Evolutionary conservation across 2,797 vertebrate species (phyloP), one percentile per base, ranked within the genome.

Genomic region (Gymnothorax javanicus): DNA sequence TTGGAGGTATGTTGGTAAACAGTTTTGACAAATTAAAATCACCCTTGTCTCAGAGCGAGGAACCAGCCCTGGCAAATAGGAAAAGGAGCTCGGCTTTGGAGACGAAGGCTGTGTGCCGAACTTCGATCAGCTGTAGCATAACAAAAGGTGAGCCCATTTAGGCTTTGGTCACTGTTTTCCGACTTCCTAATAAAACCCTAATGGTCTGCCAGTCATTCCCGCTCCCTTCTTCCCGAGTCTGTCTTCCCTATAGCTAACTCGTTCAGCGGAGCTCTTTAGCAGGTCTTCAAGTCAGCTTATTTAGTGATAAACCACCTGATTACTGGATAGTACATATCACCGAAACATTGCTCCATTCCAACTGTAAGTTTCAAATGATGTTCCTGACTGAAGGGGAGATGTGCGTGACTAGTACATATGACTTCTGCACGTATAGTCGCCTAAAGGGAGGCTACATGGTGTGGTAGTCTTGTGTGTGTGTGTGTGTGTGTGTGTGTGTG

Each of bases 1-100:
- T 96, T 93, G 93, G 93, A 95, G 93, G 92, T 91, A 92, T 91
- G 92, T 93, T 94, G 92, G 94, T 96, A 96, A 96, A 96, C 95
- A 96, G 94, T 96, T 96, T 94, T 96, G 95, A 96, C 94, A 96
- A 96, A 96, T 96, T 95, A 96, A 96, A 96, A 96, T 95, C 93
- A 93, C 94, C 94, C 92, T 90, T 43, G 92, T 93, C 93, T 91
- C 92, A 94, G 62, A 67, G 91, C 93, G 92, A 93, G 93, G 91
- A 93, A 90, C 69, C 7, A 33, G 17, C 43, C 69, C 4, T 12
- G 7, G 77, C 67, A 12, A n/a, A 50, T 58, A 64, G 20, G 86
- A 81, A 8, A 6, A 83, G 56, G 13, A 83, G 83, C 71, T 3
- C 4, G 50, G 64, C 69, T 73, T 81, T n/a, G 83, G 84, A 89